Percentiles rank a stretch among this genome's conserved stretches.
Conservation (phyloP, 2,797 vertebrate genomes). For the Iguana delicatissima region DNA sequence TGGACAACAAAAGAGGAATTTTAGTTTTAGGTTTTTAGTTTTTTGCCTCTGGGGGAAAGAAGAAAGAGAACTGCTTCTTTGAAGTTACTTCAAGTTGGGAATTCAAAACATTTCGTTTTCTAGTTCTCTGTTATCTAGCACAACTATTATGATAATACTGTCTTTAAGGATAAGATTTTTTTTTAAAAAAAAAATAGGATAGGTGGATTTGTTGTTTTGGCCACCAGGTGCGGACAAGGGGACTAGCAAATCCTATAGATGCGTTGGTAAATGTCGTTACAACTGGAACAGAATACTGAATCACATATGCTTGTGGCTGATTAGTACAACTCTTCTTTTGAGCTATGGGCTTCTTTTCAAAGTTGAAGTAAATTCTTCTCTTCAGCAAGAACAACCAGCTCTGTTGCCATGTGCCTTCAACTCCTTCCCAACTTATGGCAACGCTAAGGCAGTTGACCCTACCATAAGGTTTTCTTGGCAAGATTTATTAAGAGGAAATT, state of each 20-base stretch:
- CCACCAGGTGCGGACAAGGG: neutral
- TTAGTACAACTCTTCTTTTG: neutral
- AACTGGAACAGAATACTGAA: neutral
- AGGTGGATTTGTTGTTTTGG: too few relatives aligned
- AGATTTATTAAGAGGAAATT: too few relatives aligned
- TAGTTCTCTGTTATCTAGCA: slow-evolving; percentile 13
- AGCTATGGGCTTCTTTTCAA: neutral
- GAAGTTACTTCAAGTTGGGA: neutral
- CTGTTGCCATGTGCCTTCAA: too few relatives aligned
- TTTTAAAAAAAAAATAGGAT: too few relatives aligned
- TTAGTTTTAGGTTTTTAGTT: neutral
- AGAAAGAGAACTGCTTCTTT: neutral
- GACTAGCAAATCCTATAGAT: neutral
- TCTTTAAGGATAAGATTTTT: neutral
- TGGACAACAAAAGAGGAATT: neutral
- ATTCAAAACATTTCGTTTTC: neutral
- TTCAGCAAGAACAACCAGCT: neutral
- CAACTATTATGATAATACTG: neutral
- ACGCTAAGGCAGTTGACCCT: too few relatives aligned
- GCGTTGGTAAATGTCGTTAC: neutral
- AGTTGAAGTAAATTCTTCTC: neutral
- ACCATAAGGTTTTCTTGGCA: too few relatives aligned
- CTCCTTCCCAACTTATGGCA: too few relatives aligned
- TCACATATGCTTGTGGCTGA: neutral
- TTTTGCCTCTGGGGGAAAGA: neutral